phyloP scores from a whole-genome alignment of 2,888 invertebrate genomes.

The Acleris laterana region DNA sequence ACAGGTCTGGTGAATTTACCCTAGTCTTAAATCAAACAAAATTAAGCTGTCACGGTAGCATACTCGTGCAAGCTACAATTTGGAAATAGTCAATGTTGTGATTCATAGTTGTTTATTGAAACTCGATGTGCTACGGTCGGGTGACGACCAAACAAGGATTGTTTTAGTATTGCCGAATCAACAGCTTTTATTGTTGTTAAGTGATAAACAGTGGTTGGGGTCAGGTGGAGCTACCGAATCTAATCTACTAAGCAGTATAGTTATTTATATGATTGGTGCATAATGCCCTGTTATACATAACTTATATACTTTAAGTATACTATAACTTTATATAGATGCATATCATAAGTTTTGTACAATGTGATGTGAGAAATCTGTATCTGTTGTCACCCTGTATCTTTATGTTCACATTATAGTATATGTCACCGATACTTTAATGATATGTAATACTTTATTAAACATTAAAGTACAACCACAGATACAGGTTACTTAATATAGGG shows the following conservation, averaged over 20 bases:
- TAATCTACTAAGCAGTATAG: not conserved
- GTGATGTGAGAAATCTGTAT: too few species aligned
- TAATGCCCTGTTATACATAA: too few species aligned
- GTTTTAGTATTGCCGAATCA: constrained; percentile 28
- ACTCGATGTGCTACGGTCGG: constrained; percentile 20
- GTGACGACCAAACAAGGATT: constrained; percentile 33
- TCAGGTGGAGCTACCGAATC: constrained; percentile 1
- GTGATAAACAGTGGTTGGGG: constrained; percentile 46
- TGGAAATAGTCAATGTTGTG: constrained; percentile 43
- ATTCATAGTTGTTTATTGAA: constrained; percentile 33
- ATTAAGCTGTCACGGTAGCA: not conserved
- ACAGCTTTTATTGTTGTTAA: constrained; percentile 28
- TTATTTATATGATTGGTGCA: not conserved
- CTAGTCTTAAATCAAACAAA: not conserved
- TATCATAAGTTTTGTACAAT: too few species aligned
- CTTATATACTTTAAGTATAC: too few species aligned
- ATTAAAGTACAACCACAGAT: too few species aligned
- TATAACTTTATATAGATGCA: too few species aligned
- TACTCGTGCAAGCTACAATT: constrained; percentile 6
- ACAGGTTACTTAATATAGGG: too few species aligned
- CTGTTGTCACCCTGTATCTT: too few species aligned
- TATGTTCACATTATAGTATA: too few species aligned
- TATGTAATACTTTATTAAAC: too few species aligned
- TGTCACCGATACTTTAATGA: too few species aligned
- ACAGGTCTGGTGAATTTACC: too few species aligned